These are phyloP conservation scores for Albula glossodonta DNA, from an alignment of 2,113 vertebrate genomes.

Conservation along the genomic window DNA sequence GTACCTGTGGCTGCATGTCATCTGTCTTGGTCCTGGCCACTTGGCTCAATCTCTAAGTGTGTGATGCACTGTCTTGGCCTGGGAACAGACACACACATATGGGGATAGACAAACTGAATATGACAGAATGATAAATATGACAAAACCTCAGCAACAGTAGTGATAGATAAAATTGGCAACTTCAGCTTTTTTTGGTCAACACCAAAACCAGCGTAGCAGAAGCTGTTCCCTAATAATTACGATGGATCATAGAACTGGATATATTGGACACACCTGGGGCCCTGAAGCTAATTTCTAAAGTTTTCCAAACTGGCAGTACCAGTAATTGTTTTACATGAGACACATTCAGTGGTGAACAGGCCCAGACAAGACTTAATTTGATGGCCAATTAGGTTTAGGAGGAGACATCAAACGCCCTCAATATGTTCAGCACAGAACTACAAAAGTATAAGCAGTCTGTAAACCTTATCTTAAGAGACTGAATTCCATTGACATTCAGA, in stretches of 20 bases:
- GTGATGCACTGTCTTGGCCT: slow-evolving; percentile 44
- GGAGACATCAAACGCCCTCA: neutral
- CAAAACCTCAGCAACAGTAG: no score
- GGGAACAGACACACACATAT: slow-evolving; percentile 31
- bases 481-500: no score
- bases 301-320: neutral
- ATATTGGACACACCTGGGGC: neutral
- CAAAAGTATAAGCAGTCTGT: neutral
- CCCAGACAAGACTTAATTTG: neutral
- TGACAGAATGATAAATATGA: neutral
- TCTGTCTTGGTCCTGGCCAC: slow-evolving; percentile 47
- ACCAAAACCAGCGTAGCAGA: no score
- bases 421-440: neutral
- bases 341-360: neutral
- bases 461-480: neutral
- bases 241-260: no score
- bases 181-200: no score
- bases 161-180: no score
- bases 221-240: no score
- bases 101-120: neutral
- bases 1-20: slow-evolving; percentile 77
- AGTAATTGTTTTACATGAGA: neutral
- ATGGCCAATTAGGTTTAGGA: neutral
- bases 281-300: neutral
- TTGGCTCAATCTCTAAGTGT: slow-evolving; percentile 16